Base-by-base conservation (phyloP, 2,113 vertebrate species). In the Campylomormyrus numenius region DNA sequence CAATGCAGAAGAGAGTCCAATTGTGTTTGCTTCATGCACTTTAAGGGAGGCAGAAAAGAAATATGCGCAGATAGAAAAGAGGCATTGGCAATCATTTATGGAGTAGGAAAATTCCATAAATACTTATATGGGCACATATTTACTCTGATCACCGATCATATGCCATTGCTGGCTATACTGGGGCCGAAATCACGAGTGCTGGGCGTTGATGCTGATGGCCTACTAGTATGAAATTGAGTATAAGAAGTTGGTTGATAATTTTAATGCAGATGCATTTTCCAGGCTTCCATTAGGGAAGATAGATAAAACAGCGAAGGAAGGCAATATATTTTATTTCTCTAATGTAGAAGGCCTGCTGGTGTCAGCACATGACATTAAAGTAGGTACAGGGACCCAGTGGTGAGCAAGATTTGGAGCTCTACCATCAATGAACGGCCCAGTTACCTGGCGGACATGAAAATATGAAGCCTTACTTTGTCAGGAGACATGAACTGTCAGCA, bases 61-160 rank as follows among this genome's bases (percentile, higher is more conserved):
- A 13, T 89, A 91, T 66, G 49, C 49, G 8, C 88, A 91, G 84
- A 91, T 91, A 42, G 88, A 90, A 21, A n/a, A 0, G 85, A 91
- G 24, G 85, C 74, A 0, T 19, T 92, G 27, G 11, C 74, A 10
- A 86, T 91, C 0, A 80, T 91, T 2, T 88, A 49, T 35, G 89
- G 58, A 3, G 88, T 92, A 3, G 89, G 45, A 21, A 90, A 80
- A 19, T 92, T 88, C 4, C 86, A 90, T 13, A 89, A 89, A 42
- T 90, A 88, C 24, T 19, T n/a, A 9, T 66, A 66, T 66, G 62
- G 21, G n/a, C 2, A 7, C 21, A 66, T n/a, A 66, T 66, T 66
- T 70, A 70, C 27, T 27, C n/a, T 70, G 8, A 31, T 70, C 62
- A 70, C 62, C 9, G 24, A 66, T 24, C 62, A 66, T 27, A 66